phyloP scores from a whole-genome alignment of 2,113 vertebrate species.

The Perca schrenkii region DNA sequence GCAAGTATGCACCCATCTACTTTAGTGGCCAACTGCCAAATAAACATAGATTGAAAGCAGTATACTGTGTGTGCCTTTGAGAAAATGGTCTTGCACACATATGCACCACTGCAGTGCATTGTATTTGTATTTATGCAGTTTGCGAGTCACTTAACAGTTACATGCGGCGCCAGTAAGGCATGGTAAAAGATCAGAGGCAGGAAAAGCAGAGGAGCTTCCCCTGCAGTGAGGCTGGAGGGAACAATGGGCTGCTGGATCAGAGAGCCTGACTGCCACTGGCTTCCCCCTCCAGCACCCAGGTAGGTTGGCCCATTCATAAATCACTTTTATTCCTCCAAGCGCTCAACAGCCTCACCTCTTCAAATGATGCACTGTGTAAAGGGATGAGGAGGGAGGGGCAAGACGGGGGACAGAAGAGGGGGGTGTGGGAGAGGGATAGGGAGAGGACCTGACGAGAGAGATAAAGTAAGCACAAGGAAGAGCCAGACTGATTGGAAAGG shows the following conservation, averaged over 20 bases:
- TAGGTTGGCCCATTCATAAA: conserved; percentile 83
- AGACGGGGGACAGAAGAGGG: conserved; percentile 18
- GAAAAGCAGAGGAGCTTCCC: conserved; percentile 66
- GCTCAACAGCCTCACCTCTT: conserved; percentile 81
- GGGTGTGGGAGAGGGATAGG: conserved; percentile 24
- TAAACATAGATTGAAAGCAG: not conserved
- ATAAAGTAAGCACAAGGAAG: conserved; percentile 47
- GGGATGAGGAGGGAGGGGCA: conserved; percentile 66
- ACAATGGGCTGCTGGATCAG: conserved; percentile 79
- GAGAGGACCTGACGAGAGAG: conserved; percentile 50
- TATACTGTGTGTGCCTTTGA: conserved; percentile 1
- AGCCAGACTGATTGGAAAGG: conserved; percentile 35
- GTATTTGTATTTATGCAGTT: conserved; percentile 44
- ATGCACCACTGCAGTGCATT: conserved; percentile 29
- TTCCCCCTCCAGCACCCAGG: conserved; percentile 77
- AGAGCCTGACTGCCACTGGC: conserved; percentile 76
- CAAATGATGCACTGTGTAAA: conserved; percentile 82
- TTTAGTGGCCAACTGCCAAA: not conserved
- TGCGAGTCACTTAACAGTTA: conserved; percentile 65
- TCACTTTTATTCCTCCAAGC: conserved; percentile 83
- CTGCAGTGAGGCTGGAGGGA: conserved; percentile 78
- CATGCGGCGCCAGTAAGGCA: conserved; percentile 41
- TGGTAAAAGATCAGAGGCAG: conserved; percentile 59
- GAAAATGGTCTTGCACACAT: conserved; percentile 17
- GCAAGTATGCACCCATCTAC: not conserved